These are phyloP conservation scores for Drosophila nr. fundita DNA, from an alignment of 2,888 invertebrate species.

Conservation along the genomic window DNA sequence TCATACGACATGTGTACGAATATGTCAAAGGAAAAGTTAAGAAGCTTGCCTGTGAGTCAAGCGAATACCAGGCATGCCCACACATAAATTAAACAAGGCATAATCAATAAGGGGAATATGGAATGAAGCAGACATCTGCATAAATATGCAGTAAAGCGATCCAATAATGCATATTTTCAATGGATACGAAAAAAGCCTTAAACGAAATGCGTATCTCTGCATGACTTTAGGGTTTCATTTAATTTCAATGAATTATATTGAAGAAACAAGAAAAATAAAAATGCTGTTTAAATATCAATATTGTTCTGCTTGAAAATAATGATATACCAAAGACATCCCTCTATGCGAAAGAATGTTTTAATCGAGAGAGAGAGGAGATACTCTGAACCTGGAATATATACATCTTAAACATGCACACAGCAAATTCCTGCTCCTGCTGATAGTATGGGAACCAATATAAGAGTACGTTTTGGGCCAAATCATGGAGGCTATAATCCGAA, in stretches of 20 bases:
- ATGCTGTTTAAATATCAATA: not conserved
- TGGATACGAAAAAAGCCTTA: not conserved
- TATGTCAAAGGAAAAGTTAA: constrained; percentile 31
- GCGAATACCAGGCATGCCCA: constrained; percentile 25
- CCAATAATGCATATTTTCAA: constrained; percentile 9
- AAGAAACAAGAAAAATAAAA: not conserved
- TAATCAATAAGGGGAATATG: constrained; percentile 34
- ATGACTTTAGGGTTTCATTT: not conserved
- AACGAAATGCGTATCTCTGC: not conserved
- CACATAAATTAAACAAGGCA: constrained; percentile 48
- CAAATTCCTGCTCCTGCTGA: not conserved
- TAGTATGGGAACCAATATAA: not conserved
- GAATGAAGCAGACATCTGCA: constrained; percentile 11
- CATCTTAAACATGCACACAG: not conserved
- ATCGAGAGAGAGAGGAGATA: not conserved
- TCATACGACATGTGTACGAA: constrained; percentile 53
- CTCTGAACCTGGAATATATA: not conserved
- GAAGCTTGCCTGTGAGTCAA: not conserved
- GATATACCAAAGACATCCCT: too few relatives aligned
- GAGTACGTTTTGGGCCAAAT: not conserved
- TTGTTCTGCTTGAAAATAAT: not conserved
- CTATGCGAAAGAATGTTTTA: not conserved
- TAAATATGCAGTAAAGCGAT: constrained; percentile 4
- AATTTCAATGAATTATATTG: not conserved
- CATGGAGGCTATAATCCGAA: not conserved